Percentiles rank a stretch among this genome's conserved stretches.
phyloP scores from a whole-genome alignment of 2,113 vertebrate species.

The Pituophis catenifer region DNA sequence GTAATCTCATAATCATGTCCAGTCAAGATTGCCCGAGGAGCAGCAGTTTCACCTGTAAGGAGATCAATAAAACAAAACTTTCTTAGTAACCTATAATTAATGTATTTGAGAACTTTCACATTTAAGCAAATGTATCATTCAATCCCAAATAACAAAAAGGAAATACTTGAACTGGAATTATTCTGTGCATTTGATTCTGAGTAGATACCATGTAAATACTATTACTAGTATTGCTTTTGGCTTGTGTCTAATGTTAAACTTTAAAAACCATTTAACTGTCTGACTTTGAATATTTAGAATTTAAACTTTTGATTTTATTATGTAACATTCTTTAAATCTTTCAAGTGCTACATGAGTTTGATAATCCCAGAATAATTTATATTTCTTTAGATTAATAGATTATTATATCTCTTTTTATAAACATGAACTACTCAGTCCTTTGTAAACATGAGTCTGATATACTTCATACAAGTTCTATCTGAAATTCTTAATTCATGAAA shows the following conservation, averaged over 20 bases:
- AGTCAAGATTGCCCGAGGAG: constrained; percentile 88
- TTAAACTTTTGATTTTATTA: neutral
- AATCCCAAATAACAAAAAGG: neutral
- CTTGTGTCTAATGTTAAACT: neutral
- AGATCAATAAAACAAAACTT: constrained; percentile 21
- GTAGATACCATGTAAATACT: neutral
- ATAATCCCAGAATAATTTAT: neutral
- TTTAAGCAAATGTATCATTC: accelerated
- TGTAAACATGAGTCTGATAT: neutral
- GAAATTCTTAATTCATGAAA: neutral
- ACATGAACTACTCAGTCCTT: neutral
- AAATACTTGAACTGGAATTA: neutral
- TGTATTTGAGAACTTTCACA: neutral
- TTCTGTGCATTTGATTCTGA: neutral
- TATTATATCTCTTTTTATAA: neutral
- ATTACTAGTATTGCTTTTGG: neutral
- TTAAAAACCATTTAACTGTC: neutral
- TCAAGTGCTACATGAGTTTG: no score
- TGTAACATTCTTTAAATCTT: neutral
- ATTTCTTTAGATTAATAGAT: neutral
- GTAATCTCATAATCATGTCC: constrained; percentile 95
- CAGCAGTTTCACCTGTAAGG: constrained; percentile 84
- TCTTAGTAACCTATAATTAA: constrained; percentile 11
- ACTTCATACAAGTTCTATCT: neutral
- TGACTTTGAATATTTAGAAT: neutral